Evolutionary conservation across 1,140 invertebrate genomes (phyloP), one percentile per base, ranked within the genome.

Genomic region (Lepeophtheirus salmonis): DNA sequence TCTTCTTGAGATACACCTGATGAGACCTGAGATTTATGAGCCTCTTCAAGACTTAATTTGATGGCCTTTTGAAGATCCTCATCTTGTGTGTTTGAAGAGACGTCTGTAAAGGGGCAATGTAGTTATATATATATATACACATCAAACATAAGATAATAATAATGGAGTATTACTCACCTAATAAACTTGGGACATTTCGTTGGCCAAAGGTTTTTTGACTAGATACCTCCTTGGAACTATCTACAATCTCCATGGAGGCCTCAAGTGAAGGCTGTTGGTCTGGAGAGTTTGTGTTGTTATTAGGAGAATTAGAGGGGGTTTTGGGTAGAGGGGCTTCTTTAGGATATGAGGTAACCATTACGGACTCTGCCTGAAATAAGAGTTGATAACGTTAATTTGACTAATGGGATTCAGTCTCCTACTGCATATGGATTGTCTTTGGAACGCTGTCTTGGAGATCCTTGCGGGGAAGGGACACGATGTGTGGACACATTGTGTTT

Each of bases 41-140:
- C 49, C 54, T 73, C 71, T 60, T 71, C 67, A n/a, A 74, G 64
- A 63, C 72, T 73, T 10, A 71, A 68, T 26, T 66, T 71, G 50
- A 75, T 74, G 18, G 73, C 73, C 65, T 72, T 70, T 62, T 73
- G 71, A 13, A 75, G 59, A 51, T 74, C 68, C 20, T 70, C 69
- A 56, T 68, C 71, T 55, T 66, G 18, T 4, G 52, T 41, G 30
- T 41, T 41, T 6, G 30, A 41, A n/a, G 30, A 41, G 30, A 41
- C 30, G n/a, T 41, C 30, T 41, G 30, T 10, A 41, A n/a, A 41
- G 30, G 30, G n/a, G 30, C 6, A 41, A 41, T 10, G 6, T 10
- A 41, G 30, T 6, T 10, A 41, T 41, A 41, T 41, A 10, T 10
- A 41, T 41, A 41, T 41, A n/a, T n/a, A n/a, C n/a, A n/a, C n/a